A percentile compares a stretch with the other conserved stretches of the same genome.
These are phyloP conservation scores for Digitonthophagus gazella DNA, from an alignment of 2,888 invertebrate genomes.

Conservation along the genomic window DNA sequence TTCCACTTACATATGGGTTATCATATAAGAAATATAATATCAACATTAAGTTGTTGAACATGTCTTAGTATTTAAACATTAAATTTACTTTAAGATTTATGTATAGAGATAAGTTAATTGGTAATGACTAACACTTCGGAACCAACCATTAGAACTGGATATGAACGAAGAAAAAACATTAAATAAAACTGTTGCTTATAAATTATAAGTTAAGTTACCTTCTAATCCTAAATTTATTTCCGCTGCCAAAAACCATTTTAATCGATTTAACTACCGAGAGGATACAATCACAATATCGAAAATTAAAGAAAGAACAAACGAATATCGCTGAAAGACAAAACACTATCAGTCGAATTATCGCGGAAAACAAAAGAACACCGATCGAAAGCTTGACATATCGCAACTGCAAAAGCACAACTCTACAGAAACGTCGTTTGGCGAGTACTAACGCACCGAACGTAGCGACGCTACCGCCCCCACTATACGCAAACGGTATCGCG, in stretches of 20 bases:
- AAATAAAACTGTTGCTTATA: too few species aligned
- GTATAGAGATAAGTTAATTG: too few species aligned
- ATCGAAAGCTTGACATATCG: neutral
- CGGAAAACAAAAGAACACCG: constrained; percentile 12
- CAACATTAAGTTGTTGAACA: too few species aligned
- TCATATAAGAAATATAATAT: too few species aligned
- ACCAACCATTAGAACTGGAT: too few species aligned
- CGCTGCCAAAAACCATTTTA: constrained; percentile 50
- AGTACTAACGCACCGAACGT: neutral
- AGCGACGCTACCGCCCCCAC: neutral
- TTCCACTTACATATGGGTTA: too few species aligned
- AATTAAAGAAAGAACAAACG: neutral
- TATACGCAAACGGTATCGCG: neutral
- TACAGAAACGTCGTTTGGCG: neutral
- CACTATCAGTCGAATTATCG: constrained; percentile 15
- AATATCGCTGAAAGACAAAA: neutral
- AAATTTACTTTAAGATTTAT: too few species aligned
- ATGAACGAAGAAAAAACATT: too few species aligned
- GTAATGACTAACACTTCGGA: too few species aligned
- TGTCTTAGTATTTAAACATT: too few species aligned
- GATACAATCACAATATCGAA: neutral
- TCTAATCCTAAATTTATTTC: constrained; percentile 57
- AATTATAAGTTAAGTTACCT: too few species aligned
- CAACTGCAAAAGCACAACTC: neutral
- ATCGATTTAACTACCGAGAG: constrained; percentile 1